Conservation (phyloP, 2,113 vertebrate genomes). For the Mastomys natalensis region DNA sequence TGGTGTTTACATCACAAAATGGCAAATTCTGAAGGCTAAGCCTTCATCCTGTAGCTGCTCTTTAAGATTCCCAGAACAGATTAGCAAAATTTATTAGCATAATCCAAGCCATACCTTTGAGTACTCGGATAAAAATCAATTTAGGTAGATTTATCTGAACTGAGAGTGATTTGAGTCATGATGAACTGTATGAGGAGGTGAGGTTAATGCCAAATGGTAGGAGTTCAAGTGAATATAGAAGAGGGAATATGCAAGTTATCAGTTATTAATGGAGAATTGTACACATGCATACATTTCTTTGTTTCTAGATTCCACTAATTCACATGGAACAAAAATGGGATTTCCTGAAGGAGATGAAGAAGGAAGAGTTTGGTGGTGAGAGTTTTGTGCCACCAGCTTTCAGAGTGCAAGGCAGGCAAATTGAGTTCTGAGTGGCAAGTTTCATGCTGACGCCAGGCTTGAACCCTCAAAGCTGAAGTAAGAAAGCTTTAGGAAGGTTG, state of each 20-base stretch:
- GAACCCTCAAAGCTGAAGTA: background rate
- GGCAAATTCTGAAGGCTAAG: background rate
- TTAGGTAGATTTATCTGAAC: background rate
- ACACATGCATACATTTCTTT: background rate
- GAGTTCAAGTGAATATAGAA: background rate
- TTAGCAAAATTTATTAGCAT: background rate
- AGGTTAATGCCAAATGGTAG: background rate
- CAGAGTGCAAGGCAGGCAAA: background rate
- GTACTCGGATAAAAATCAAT: background rate
- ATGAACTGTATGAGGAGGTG: background rate
- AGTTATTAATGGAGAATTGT: background rate
- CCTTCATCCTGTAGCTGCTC: background rate
- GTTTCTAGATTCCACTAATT: background rate
- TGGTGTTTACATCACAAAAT: background rate
- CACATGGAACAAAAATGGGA: background rate
- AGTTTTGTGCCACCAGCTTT: background rate
- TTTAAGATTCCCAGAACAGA: background rate
- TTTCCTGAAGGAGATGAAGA: background rate
- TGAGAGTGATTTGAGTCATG: background rate
- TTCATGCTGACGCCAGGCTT: background rate
- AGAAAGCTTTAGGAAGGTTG: background rate
- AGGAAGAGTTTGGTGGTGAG: background rate
- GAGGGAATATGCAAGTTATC: background rate
- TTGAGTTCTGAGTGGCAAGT: background rate
- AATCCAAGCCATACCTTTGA: background rate